These are phyloP conservation scores for Huso huso DNA, from an alignment of 2,797 vertebrate species.

Conservation along the genomic window DNA sequence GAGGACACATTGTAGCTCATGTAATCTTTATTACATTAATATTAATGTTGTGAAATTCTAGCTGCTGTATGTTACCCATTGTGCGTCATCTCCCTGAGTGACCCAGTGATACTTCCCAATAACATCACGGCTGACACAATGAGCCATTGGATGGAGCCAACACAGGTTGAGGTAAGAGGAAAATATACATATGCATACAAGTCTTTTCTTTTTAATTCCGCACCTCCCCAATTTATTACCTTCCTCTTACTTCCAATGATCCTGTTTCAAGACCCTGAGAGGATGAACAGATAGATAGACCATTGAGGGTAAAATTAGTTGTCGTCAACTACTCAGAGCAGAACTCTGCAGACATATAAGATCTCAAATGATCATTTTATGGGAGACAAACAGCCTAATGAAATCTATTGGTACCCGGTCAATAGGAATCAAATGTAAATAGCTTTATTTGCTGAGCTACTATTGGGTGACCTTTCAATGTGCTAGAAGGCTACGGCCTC, in stretches of 20 bases:
- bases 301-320: conserved; percentile 6
- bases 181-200: neutral
- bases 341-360: conserved; percentile 17
- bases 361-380: conserved; percentile 32
- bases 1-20: too few relatives aligned
- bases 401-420: conserved; percentile 35
- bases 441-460: conserved; percentile 22
- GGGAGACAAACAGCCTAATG: conserved; percentile 36
- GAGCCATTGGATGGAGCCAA: conserved; percentile 79
- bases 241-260: neutral
- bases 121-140: conserved; percentile 68
- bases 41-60: conserved; percentile 34
- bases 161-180: conserved; percentile 70
- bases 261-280: neutral
- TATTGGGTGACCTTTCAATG: conserved; percentile 41
- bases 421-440: conserved; percentile 34
- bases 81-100: conserved; percentile 71
- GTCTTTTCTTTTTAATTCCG: conserved; percentile 1
- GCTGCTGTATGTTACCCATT: conserved; percentile 75
- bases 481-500: conserved; percentile 18
- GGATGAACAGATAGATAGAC: neutral
- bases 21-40: too few relatives aligned
- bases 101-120: conserved; percentile 73
- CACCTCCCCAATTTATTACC: neutral
- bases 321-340: conserved; percentile 1